Base-by-base conservation (phyloP, 1,140 invertebrate genomes). In the Drosophila truncata region DNA sequence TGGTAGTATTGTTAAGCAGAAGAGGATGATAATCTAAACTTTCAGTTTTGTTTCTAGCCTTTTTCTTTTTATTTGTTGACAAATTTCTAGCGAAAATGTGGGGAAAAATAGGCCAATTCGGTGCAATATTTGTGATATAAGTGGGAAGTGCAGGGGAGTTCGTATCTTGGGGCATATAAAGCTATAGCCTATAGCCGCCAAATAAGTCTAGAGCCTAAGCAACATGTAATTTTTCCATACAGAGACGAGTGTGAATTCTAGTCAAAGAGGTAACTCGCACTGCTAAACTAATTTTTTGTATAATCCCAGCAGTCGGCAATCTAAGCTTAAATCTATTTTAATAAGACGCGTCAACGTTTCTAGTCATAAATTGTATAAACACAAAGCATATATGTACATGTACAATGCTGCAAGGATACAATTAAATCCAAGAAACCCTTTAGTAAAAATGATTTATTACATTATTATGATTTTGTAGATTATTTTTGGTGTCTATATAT, bases 121-220 rank as follows among this genome's bases (percentile, higher is more conserved):
- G 90, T 91, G 90, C 90, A 91, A 91, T 91, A 91, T 90, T 88
- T 91, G 90, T 91, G 90, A 91, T 91, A 91, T 88, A 90, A 90
- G 52, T 55, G 85, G 44, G 69, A 77, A 33, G 25, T 52, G 33
- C 33, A 20, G 47, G 35, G 60, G 20, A 64, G 35, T 47, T 74
- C 23, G 58, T 66, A 33, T 42, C 54, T 77, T 59, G 29, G 33
- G 70, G 72, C 62, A 29, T 54, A 33, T 20, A 52, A 14, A 52
- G 27, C 23, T 57, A 42, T 11, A 29, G 41, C 42, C 42, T 27
- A 20, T 16, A 37, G 39, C 29, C 57, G 25, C 37, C 46, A 54
- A 70, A 78, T 77, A 77, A 57, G 33, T 41, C 41, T 70, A 70
- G 35, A 59, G 23, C 46, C 46, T 84, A 69, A 84, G 66, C 18